These are phyloP conservation scores for Drosophila emarginata DNA, from an alignment of 2,888 invertebrate species.

Conservation along the genomic window DNA sequence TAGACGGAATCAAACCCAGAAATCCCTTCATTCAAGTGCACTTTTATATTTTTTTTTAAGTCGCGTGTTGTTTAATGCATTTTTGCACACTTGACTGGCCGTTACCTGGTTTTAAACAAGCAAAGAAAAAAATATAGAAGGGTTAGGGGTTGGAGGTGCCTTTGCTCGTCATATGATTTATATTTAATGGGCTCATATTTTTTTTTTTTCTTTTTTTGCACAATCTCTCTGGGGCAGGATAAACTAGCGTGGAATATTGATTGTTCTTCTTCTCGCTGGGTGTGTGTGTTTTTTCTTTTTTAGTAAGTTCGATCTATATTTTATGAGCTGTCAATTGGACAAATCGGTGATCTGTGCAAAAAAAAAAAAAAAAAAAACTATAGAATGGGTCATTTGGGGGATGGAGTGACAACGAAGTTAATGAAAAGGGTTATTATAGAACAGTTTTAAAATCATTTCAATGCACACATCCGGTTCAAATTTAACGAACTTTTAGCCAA, in stretches of 20 bases:
- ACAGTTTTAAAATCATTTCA: slow-evolving; percentile 12
- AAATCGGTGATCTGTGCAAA: slow-evolving; percentile 49
- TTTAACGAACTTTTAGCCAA: slow-evolving; percentile 13
- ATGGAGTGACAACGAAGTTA: slow-evolving; percentile 6
- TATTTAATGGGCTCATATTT: slow-evolving; percentile 71
- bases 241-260: slow-evolving; percentile 54
- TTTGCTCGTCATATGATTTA: slow-evolving; percentile 66
- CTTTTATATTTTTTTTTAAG: slow-evolving; percentile 44
- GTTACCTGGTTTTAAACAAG: slow-evolving; percentile 31
- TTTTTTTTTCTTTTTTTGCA: slow-evolving; percentile 51
- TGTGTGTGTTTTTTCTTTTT: slow-evolving; percentile 4
- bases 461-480: neutral
- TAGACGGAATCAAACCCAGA: slow-evolving; percentile 21
- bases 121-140: slow-evolving; percentile 15
- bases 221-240: slow-evolving; percentile 51
- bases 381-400: neutral
- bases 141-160: slow-evolving; percentile 39
- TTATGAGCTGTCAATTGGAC: slow-evolving; percentile 76
- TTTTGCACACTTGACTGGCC: slow-evolving; percentile 76
- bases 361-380: neutral
- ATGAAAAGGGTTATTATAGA: neutral
- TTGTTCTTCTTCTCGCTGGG: slow-evolving; percentile 34
- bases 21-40: slow-evolving; percentile 50
- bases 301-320: slow-evolving; percentile 57
- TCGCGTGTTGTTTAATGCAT: slow-evolving; percentile 72